Evolutionary conservation across 2,113 vertebrate species (phyloP).

Genomic region (Semnornis frantzii): DNA sequence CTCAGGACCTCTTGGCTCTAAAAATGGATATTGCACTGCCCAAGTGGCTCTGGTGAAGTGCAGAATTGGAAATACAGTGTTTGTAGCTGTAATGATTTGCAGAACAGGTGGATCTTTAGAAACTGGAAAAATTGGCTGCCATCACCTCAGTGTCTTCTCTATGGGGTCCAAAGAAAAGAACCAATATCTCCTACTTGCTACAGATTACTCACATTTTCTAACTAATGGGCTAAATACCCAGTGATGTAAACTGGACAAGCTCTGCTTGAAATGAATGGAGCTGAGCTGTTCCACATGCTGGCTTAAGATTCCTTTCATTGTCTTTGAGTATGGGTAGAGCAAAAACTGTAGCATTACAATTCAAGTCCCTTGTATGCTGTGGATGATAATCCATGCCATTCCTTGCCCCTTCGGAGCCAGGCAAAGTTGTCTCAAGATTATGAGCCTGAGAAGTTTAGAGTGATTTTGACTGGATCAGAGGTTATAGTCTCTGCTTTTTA

Average conservation of each 20-base stretch:
- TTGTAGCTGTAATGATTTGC: conserved; percentile 40
- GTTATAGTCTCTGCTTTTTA: conserved; percentile 80
- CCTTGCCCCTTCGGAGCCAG: conserved; percentile 30
- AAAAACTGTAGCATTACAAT: conserved; percentile 1
- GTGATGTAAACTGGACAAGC: background rate
- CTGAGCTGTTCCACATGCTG: background rate
- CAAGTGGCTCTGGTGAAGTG: background rate
- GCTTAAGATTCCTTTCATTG: background rate
- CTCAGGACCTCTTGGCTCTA: conserved; percentile 31
- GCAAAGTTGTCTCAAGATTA: conserved; percentile 74
- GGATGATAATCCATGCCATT: conserved; percentile 40
- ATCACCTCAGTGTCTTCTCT: background rate
- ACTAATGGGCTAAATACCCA: background rate
- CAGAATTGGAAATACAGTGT: conserved; percentile 25
- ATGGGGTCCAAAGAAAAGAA: background rate
- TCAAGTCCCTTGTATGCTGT: conserved; percentile 4
- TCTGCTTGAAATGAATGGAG: background rate
- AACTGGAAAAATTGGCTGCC: background rate
- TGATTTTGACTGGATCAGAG: conserved; percentile 74
- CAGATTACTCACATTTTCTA: background rate
- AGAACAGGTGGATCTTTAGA: background rate
- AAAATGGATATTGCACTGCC: conserved; percentile 15
- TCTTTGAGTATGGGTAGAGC: background rate
- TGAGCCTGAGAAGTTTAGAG: conserved; percentile 66
- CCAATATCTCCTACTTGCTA: background rate